Conservation (phyloP, 2,888 invertebrate species). For the Biston stratarius region DNA sequence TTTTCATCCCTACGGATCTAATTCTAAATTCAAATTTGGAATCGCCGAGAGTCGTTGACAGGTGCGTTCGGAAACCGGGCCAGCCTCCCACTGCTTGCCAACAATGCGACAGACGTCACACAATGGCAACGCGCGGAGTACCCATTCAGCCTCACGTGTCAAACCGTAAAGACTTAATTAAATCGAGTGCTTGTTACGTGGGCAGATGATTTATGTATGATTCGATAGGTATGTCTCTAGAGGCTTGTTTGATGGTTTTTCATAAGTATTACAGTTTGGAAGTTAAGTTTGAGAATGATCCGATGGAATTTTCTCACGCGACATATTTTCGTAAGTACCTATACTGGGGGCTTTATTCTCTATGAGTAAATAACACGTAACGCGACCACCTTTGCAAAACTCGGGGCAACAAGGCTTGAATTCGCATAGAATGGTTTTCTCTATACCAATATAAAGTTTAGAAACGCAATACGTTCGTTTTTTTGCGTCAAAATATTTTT, state of each 20-base stretch:
- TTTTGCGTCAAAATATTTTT: too few relatives aligned
- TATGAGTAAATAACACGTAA: too few relatives aligned
- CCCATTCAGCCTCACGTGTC: slow-evolving; percentile 77
- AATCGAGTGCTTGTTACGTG: slow-evolving; percentile 73
- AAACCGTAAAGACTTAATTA: slow-evolving; percentile 80
- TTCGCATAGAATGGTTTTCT: too few relatives aligned
- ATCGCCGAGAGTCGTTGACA: slow-evolving; percentile 62
- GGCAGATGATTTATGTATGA: slow-evolving; percentile 74
- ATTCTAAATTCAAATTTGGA: slow-evolving; percentile 55
- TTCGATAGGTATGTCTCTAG: slow-evolving; percentile 53
- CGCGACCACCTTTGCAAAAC: background rate
- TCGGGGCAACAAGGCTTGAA: background rate
- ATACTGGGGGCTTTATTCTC: too few relatives aligned
- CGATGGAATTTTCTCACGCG: slow-evolving; percentile 42
- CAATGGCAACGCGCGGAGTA: slow-evolving; percentile 71
- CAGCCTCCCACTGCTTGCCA: slow-evolving; percentile 78
- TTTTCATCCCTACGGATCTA: slow-evolving; percentile 36
- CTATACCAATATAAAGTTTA: too few relatives aligned
- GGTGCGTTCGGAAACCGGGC: slow-evolving; percentile 77
- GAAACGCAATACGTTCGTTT: too few relatives aligned
- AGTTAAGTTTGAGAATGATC: slow-evolving; percentile 45
- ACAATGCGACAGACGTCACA: slow-evolving; percentile 48
- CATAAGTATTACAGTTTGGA: slow-evolving; percentile 27
- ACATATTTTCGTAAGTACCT: background rate
- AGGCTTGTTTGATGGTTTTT: slow-evolving; percentile 47